Evolutionary conservation across 2,797 vertebrate genomes (phyloP).

Genomic region (Petrocephalus sullivani): DNA sequence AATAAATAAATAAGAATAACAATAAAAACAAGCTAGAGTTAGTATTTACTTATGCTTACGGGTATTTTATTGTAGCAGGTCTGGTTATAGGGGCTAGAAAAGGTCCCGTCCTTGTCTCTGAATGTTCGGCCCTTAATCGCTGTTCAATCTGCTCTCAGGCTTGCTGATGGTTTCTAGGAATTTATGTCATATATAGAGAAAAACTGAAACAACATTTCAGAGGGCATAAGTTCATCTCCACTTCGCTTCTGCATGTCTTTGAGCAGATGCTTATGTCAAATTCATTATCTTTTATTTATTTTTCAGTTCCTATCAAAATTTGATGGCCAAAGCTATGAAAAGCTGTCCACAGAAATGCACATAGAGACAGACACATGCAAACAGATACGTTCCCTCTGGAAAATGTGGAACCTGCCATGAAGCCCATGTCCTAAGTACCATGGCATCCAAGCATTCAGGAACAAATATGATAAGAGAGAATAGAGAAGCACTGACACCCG

Average conservation of each 20-base stretch:
- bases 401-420: not conserved
- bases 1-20: not conserved
- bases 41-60: not conserved
- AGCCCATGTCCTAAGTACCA: not conserved
- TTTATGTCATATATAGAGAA: not conserved
- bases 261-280: not conserved
- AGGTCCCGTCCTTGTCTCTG: not conserved
- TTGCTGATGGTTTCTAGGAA: not conserved
- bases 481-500: not conserved
- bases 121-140: not conserved
- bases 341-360: not conserved
- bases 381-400: not conserved
- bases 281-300: not conserved
- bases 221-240: not conserved
- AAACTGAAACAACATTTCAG: not conserved
- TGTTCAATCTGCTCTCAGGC: not conserved
- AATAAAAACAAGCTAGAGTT: not conserved
- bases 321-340: not conserved
- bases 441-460: not conserved
- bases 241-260: not conserved
- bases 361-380: not conserved
- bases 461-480: not conserved
- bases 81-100: not conserved
- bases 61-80: not conserved
- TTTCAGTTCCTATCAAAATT: not conserved